These are phyloP conservation scores for Pachydiplax longipennis DNA, from an alignment of 2,888 invertebrate species.

Conservation along the genomic window DNA sequence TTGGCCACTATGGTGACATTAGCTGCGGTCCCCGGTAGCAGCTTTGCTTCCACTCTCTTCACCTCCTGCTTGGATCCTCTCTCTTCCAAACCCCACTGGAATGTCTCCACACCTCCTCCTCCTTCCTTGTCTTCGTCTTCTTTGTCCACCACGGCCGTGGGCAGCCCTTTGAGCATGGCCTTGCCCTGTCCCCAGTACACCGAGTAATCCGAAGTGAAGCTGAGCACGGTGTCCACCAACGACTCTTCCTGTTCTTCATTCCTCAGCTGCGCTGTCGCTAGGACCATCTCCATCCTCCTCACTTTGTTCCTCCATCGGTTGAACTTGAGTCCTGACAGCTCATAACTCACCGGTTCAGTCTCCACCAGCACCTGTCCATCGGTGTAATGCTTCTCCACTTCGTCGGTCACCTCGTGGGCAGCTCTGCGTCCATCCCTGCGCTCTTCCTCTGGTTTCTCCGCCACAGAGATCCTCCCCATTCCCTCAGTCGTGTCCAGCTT, in stretches of 20 bases:
- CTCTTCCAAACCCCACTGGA: slow-evolving; percentile 73
- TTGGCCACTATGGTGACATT: slow-evolving; percentile 81
- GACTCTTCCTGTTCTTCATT: slow-evolving; percentile 62
- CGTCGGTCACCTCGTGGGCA: slow-evolving; percentile 73
- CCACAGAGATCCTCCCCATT: slow-evolving; percentile 74
- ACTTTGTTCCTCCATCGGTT: slow-evolving; percentile 65
- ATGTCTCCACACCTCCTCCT: slow-evolving; percentile 68
- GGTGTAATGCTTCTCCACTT: slow-evolving; percentile 67
- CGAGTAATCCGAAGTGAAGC: slow-evolving; percentile 73
- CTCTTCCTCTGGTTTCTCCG: slow-evolving; percentile 49
- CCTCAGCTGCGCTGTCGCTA: slow-evolving; percentile 25
- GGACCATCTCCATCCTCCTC: slow-evolving; percentile 58
- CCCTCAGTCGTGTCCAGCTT: slow-evolving; percentile 70
- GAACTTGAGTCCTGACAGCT: slow-evolving; percentile 72
- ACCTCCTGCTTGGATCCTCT: slow-evolving; percentile 56
- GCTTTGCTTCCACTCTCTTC: slow-evolving; percentile 66
- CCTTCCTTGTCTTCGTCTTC: slow-evolving; percentile 56
- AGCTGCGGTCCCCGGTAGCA: slow-evolving; percentile 81
- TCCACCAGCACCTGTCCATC: slow-evolving; percentile 81
- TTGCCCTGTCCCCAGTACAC: slow-evolving; percentile 82
- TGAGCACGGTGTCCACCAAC: slow-evolving; percentile 75
- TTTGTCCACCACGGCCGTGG: slow-evolving; percentile 64
- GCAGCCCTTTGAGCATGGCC: slow-evolving; percentile 75
- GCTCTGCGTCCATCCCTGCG: slow-evolving; percentile 73
- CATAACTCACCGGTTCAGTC: slow-evolving; percentile 80